Evolutionary conservation across 2,888 invertebrate species (phyloP).

Genomic region (Argyra leucocephala): DNA sequence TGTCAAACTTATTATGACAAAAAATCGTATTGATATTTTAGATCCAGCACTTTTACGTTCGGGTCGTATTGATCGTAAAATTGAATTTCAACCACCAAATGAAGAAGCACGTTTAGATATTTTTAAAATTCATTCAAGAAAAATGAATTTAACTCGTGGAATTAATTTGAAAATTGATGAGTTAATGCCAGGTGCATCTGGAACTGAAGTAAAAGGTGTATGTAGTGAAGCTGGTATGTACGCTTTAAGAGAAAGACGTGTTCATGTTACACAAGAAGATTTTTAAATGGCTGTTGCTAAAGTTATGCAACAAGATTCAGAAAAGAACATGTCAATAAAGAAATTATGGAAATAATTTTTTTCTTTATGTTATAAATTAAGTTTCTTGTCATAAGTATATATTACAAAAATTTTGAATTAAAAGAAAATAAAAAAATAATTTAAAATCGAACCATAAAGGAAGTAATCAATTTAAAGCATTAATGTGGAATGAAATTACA

Average conservation of each 20-base stretch:
- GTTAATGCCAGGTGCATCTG: constrained; percentile 98
- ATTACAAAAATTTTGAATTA: background rate
- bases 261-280: constrained; percentile 99
- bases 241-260: constrained; percentile 89
- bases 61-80: constrained; percentile 98
- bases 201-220: constrained; percentile 98
- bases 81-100: constrained; percentile 99
- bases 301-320: constrained; percentile 99
- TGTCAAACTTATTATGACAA: constrained; percentile 98
- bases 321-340: constrained; percentile 99
- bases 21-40: constrained; percentile 96
- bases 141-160: constrained; percentile 98
- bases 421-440: background rate
- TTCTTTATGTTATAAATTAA: background rate
- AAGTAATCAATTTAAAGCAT: too few species aligned
- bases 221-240: constrained; percentile 99
- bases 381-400: background rate
- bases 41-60: constrained; percentile 95
- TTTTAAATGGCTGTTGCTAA: constrained; percentile 99
- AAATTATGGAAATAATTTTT: constrained; percentile 89
- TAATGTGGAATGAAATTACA: too few species aligned
- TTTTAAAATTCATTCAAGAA: constrained; percentile 95
- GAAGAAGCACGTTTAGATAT: constrained; percentile 98
- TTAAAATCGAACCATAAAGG: too few species aligned
- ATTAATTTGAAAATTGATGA: constrained; percentile 98